Percentiles rank a stretch among this genome's conserved stretches.
phyloP scores from a whole-genome alignment of 2,797 vertebrate genomes.

The Melanotaenia trifasciata region DNA sequence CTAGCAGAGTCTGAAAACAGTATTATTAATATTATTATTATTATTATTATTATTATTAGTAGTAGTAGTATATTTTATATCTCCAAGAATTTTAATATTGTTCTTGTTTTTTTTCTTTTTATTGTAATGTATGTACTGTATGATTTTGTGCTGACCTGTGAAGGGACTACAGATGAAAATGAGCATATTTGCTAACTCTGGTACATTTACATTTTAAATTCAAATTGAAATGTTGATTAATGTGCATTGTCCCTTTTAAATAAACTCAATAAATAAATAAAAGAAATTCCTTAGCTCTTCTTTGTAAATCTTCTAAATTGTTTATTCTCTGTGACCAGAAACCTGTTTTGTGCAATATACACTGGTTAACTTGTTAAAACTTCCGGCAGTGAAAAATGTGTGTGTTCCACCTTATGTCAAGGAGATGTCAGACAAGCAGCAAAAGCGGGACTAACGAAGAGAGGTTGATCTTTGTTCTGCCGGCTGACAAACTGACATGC shows the following conservation, averaged over 20 bases:
- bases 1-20: conserved; percentile 19
- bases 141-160: too few species aligned
- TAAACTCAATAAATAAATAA: too few species aligned
- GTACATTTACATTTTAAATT: too few species aligned
- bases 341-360: conserved; percentile 14
- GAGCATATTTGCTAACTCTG: too few species aligned
- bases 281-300: neutral
- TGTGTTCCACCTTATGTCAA: conserved; percentile 36
- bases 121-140: too few species aligned
- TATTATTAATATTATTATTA: neutral
- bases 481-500: conserved; percentile 35
- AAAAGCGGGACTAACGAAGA: conserved; percentile 53
- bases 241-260: too few species aligned
- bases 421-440: conserved; percentile 43
- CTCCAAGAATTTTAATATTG: too few species aligned
- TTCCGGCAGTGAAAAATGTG: conserved; percentile 11
- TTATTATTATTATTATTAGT: too few species aligned
- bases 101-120: too few species aligned
- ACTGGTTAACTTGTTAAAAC: conserved; percentile 50
- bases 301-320: conserved; percentile 13
- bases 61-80: too few species aligned
- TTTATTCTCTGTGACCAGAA: conserved; percentile 11
- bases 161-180: too few species aligned
- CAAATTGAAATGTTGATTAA: too few species aligned
- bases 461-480: conserved; percentile 37